Evolutionary conservation across 1,140 invertebrate species (phyloP), one percentile per base, ranked within the genome.

Genomic region (Drosophila trapezifrons): DNA sequence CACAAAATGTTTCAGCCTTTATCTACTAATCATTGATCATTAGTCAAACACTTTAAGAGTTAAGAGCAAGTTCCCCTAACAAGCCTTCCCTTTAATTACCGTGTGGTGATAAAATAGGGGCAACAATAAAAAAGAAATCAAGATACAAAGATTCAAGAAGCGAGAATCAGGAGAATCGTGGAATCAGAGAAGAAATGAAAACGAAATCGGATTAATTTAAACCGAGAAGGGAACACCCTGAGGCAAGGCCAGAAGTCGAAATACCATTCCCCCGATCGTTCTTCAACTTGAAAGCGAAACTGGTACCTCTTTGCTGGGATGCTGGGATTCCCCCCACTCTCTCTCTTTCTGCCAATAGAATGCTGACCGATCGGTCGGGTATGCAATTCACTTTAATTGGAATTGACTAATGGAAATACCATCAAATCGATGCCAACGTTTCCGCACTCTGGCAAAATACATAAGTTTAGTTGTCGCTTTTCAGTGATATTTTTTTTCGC

Each of bases 211-310:
- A 52, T 60, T 60, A 52, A 60, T 52, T n/a, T 18, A 12, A 42
- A n/a, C 9, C 4, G 25, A 15, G 17, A 1, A 52, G 46, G 45
- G 37, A 42, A 65, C 12, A 43, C 27, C 46, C 60, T 6, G 46
- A 69, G 37, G 65, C 46, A 69, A 65, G 60, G 65, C 60, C 65
- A 51, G 32, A 17, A 47, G 32, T 22, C 59, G 18, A 67, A 67
- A 51, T 67, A 1, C 27, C 35, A 40, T 47, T 18, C 17, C 9
- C 9, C 27, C 20, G 27, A 35, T 43, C 22, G 13, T 22, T 25
- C 7, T 35, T 35, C 25, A 17, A 37, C 27, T 49, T 49, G 35
- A 72, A 71, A 72, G 52, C 52, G 69, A 72, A 72, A 72, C 52
- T 71, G 20, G 35, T 56, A 46, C 38, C 20, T 9, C 18, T 20